phyloP scores from a whole-genome alignment of 64 coral and sea anemone species.

The Stichodactyla mertensii region DNA sequence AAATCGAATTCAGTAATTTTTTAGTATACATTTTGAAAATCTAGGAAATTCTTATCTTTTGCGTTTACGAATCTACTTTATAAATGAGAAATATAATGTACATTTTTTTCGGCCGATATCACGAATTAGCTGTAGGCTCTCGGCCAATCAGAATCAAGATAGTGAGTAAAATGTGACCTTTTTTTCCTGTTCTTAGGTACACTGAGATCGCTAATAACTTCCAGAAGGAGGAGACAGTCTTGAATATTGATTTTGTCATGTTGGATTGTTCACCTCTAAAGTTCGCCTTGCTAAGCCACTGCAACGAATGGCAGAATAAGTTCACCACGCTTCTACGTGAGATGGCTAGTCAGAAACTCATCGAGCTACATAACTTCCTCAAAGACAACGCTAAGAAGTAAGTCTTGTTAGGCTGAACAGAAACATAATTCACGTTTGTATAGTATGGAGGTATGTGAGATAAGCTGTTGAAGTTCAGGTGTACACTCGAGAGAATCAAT shows the following conservation, averaged over 20 bases:
- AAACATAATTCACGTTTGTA: no score
- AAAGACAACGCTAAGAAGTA: conserved; percentile 97
- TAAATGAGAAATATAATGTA: no score
- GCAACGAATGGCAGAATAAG: conserved; percentile 99
- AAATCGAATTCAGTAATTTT: no score
- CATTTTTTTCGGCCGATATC: no score
- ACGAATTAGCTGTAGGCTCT: no score
- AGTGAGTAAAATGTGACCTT: neutral
- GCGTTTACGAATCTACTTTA: no score
- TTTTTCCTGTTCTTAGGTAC: conserved; percentile 50
- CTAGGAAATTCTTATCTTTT: no score
- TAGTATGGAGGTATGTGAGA: no score
- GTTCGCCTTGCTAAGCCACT: conserved; percentile 92
- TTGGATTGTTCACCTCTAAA: conserved; percentile 95
- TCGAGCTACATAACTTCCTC: conserved; percentile 83
- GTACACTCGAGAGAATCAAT: no score
- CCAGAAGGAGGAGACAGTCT: conserved; percentile 95
- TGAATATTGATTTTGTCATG: conserved; percentile 97
- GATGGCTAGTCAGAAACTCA: conserved; percentile 93
- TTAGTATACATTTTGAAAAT: no score
- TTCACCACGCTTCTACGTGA: conserved; percentile 92
- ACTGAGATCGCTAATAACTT: conserved; percentile 99
- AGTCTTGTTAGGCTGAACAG: neutral
- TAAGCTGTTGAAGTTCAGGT: no score
- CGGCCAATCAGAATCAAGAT: no score